Evolutionary conservation across 2,113 vertebrate genomes (phyloP).

Genomic region (Tringa solitaria): DNA sequence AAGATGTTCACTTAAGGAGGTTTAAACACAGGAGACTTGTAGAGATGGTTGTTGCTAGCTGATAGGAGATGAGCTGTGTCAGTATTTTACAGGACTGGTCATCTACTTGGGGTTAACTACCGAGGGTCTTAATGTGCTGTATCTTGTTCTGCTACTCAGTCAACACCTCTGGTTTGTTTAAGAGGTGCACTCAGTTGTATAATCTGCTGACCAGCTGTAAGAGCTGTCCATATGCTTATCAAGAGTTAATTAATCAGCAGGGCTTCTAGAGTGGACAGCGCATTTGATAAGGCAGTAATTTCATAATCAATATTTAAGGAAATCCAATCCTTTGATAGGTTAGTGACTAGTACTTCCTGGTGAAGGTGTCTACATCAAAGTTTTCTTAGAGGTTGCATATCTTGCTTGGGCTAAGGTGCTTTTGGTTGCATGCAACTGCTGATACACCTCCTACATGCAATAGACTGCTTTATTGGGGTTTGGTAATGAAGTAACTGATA

Average conservation of each 20-base stretch:
- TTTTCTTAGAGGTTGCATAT: not conserved
- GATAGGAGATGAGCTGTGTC: not conserved
- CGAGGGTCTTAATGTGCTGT: not conserved
- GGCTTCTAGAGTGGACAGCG: not conserved
- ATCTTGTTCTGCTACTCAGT: not conserved
- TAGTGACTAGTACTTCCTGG: not conserved
- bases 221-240: not conserved
- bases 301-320: not conserved
- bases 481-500: not conserved
- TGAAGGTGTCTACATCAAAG: not conserved
- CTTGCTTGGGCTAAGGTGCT: not conserved
- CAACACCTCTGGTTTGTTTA: not conserved
- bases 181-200: not conserved
- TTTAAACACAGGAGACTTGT: not conserved
- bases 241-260: not conserved
- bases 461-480: not conserved
- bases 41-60: not conserved
- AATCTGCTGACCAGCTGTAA: not conserved
- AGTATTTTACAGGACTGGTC: not conserved
- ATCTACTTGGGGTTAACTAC: not conserved
- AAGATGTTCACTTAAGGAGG: not conserved
- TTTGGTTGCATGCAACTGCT: not conserved
- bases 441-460: not conserved
- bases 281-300: not conserved
- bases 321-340: not conserved